phyloP scores from a whole-genome alignment of 2,888 invertebrate species.

The Phoenoteleia sp. region DNA sequence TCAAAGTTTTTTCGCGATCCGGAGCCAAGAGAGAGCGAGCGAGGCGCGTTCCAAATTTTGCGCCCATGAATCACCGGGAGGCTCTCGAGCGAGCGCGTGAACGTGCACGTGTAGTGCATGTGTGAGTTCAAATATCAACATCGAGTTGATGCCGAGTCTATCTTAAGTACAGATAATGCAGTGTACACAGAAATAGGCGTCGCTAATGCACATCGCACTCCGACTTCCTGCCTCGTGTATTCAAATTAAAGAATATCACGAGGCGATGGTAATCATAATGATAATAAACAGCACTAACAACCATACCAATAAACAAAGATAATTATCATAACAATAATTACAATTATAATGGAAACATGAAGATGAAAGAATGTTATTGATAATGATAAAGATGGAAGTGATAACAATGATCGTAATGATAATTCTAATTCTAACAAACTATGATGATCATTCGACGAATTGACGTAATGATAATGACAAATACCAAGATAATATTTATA shows the following conservation, averaged over 20 bases:
- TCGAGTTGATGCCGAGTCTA: constrained; percentile 61
- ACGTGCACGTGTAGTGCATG: constrained; percentile 42
- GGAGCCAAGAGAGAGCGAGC: constrained; percentile 7
- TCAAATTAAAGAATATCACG: constrained; percentile 82
- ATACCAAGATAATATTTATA: too few relatives aligned
- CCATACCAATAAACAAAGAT: too few relatives aligned
- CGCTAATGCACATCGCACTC: constrained; percentile 79
- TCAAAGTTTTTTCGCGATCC: constrained; percentile 18
- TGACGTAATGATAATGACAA: too few relatives aligned
- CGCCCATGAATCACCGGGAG: constrained; percentile 60
- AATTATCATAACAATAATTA: too few relatives aligned
- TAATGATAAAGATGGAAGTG: too few relatives aligned
- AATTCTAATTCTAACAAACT: too few relatives aligned
- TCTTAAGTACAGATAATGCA: constrained; percentile 74
- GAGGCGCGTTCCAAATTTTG: constrained; percentile 60
- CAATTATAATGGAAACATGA: too few relatives aligned
- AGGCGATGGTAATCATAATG: constrained; percentile 79
- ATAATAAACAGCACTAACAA: too few relatives aligned
- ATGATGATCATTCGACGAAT: too few relatives aligned
- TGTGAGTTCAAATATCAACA: constrained; percentile 56
- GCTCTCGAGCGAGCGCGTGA: constrained; percentile 18
- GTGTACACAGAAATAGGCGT: constrained; percentile 81
- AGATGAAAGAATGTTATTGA: too few relatives aligned
- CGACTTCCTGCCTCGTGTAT: constrained; percentile 83
- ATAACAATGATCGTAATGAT: too few relatives aligned